Conservation (phyloP, 2,888 invertebrate species). For the Rhagium mordax region DNA sequence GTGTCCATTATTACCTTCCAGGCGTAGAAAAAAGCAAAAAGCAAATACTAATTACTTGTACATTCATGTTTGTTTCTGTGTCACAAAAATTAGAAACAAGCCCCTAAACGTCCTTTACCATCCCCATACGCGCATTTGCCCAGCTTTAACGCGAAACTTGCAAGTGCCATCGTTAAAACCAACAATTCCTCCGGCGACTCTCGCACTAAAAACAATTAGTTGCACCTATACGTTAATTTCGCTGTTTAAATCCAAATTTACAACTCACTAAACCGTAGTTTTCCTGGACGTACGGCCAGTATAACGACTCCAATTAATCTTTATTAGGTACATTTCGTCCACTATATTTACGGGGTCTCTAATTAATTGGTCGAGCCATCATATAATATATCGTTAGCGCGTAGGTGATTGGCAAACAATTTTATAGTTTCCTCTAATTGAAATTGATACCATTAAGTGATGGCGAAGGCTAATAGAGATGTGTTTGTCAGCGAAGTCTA, state of each 20-base stretch:
- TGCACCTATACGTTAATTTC: not conserved
- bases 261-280: not conserved
- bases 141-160: not conserved
- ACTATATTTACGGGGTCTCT: not conserved
- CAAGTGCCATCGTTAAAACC: not conserved
- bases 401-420: slow-evolving; percentile 24
- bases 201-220: not conserved
- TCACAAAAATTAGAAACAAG: too few relatives aligned
- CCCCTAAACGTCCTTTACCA: too few relatives aligned
- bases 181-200: not conserved
- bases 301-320: not conserved
- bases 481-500: not conserved
- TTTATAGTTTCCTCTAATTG: slow-evolving; percentile 28
- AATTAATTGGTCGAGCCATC: not conserved
- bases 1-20: too few relatives aligned
- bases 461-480: slow-evolving; percentile 10
- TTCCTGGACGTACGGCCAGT: not conserved
- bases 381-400: slow-evolving; percentile 4
- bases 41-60: too few relatives aligned
- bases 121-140: not conserved
- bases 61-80: too few relatives aligned
- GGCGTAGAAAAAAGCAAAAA: too few relatives aligned
- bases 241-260: not conserved
- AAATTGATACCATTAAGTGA: slow-evolving; percentile 21
- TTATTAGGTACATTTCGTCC: slow-evolving; percentile 1